Conservation (phyloP, 2,797 vertebrate species). For the Poecilia velifera region DNA sequence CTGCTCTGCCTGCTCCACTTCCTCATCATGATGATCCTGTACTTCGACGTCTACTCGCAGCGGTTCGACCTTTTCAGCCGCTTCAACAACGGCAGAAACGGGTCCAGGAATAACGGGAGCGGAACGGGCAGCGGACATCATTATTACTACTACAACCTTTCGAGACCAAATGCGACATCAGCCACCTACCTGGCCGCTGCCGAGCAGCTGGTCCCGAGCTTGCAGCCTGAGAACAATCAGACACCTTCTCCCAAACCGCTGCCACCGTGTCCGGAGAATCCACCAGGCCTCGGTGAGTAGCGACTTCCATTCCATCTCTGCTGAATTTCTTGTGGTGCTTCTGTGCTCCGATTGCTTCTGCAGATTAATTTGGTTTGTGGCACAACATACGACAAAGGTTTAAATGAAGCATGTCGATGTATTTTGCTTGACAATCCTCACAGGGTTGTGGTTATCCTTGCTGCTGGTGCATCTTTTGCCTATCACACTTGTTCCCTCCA, state of each 20-base stretch:
- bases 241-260: constrained; percentile 84
- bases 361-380: background rate
- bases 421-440: background rate
- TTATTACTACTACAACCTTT: constrained; percentile 88
- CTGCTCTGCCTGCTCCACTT: constrained; percentile 98
- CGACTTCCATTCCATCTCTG: background rate
- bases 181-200: constrained; percentile 84
- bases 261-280: constrained; percentile 91
- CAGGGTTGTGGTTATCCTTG: background rate
- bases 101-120: constrained; percentile 71
- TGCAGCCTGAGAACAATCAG: constrained; percentile 82
- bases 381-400: background rate
- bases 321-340: background rate
- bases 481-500: background rate
- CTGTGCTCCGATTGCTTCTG: background rate
- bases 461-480: background rate
- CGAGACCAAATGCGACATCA: constrained; percentile 88
- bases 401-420: background rate
- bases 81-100: constrained; percentile 87
- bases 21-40: constrained; percentile 97
- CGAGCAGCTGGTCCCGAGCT: constrained; percentile 83
- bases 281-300: constrained; percentile 91
- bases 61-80: constrained; percentile 98
- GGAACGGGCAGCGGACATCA: constrained; percentile 76
- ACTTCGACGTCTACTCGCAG: constrained; percentile 97